Conservation (phyloP, 2,113 vertebrate species). For the Callithrix jacchus region DNA sequence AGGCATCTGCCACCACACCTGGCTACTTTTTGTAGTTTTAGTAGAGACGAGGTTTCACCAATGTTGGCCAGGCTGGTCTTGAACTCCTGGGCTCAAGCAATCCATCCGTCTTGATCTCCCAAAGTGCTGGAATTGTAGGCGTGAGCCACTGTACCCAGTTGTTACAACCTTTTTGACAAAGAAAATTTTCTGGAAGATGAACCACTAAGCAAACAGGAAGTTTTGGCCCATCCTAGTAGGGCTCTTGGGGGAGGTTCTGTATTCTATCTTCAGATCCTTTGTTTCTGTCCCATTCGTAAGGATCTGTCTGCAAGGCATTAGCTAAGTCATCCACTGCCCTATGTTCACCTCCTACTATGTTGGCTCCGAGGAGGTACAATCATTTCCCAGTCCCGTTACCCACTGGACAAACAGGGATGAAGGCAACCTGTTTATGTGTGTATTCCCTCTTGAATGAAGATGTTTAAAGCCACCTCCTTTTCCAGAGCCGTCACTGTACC, state of each 20-base stretch:
- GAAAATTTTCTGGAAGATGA: slow-evolving; percentile 17
- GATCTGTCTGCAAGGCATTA: not conserved
- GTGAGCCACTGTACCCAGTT: too few relatives aligned
- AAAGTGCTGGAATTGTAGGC: too few relatives aligned
- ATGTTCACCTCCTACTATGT: not conserved
- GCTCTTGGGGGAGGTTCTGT: not conserved
- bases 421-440: not conserved
- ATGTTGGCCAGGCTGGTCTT: too few relatives aligned
- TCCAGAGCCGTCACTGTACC: not conserved
- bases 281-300: not conserved
- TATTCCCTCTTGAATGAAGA: not conserved
- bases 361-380: not conserved
- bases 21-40: too few relatives aligned
- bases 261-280: not conserved
- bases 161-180: not conserved
- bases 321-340: not conserved
- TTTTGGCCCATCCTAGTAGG: not conserved
- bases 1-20: too few relatives aligned
- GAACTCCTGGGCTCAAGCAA: too few relatives aligned
- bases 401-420: not conserved
- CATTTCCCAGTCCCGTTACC: not conserved
- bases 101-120: too few relatives aligned
- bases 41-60: too few relatives aligned
- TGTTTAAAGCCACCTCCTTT: slow-evolving; percentile 25
- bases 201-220: slow-evolving; percentile 31